Evolutionary conservation across 2,113 vertebrate genomes (phyloP).

Genomic region (Corapipo altera): DNA sequence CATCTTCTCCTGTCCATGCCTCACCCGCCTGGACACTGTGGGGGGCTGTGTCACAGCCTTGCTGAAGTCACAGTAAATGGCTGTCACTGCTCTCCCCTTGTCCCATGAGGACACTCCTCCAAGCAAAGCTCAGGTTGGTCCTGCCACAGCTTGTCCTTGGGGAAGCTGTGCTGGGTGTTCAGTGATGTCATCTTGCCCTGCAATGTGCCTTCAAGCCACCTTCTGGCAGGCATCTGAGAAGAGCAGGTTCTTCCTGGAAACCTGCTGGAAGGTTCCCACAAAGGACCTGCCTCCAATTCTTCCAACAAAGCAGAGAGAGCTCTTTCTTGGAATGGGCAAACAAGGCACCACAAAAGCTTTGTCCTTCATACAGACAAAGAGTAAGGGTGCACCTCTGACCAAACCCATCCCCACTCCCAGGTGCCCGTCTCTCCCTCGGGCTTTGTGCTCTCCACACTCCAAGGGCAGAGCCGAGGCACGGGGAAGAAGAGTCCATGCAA

Average conservation of each 20-base stretch:
- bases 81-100: neutral
- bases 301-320: neutral
- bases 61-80: neutral
- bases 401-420: neutral
- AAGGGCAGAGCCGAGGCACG: neutral
- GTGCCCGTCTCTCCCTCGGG: neutral
- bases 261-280: neutral
- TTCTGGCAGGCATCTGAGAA: neutral
- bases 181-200: neutral
- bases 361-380: neutral
- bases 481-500: neutral
- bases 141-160: neutral
- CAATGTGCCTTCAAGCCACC: neutral
- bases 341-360: neutral
- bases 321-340: neutral
- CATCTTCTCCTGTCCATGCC: neutral
- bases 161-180: neutral
- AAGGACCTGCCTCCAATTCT: neutral
- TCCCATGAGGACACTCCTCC: fast-evolving
- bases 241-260: neutral
- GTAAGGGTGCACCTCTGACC: neutral
- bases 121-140: neutral
- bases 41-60: neutral
- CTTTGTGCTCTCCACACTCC: neutral
- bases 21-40: fast-evolving